These are phyloP conservation scores for Planococcus citri DNA, from an alignment of 1,140 invertebrate species.

Conservation along the genomic window DNA sequence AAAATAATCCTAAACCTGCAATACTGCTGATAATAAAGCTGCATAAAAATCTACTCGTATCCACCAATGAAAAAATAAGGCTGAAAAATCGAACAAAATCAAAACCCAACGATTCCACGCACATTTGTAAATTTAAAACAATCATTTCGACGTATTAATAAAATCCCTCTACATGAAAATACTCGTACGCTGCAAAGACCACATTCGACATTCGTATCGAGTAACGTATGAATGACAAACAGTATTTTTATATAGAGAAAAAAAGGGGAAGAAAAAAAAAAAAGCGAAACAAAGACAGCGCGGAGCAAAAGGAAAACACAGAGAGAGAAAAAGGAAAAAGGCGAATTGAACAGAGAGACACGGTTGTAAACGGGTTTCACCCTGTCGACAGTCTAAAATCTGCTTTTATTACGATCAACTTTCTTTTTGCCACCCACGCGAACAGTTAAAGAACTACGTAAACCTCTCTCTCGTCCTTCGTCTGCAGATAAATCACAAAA, in stretches of 20 bases:
- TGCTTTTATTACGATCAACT: slow-evolving; percentile 13
- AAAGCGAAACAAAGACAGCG: neutral
- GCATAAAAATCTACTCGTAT: too few species aligned
- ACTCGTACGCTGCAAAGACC: too few species aligned
- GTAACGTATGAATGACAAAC: slow-evolving; percentile 18
- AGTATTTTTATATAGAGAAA: neutral
- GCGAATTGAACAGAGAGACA: neutral
- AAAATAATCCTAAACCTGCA: too few species aligned
- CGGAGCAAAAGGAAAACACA: neutral
- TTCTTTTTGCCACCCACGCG: neutral
- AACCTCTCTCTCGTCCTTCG: neutral
- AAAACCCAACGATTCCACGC: too few species aligned
- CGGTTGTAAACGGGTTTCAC: slow-evolving; percentile 12
- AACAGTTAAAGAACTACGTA: slow-evolving; percentile 14
- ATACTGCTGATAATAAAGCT: too few species aligned
- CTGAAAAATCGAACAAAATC: too few species aligned
- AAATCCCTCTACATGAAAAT: too few species aligned
- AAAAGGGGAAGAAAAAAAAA: neutral
- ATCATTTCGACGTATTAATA: too few species aligned
- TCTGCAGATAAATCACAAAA: slow-evolving; percentile 9
- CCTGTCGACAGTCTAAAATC: slow-evolving; percentile 17
- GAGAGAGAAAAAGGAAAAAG: neutral
- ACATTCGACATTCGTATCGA: neutral
- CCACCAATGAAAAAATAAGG: too few species aligned
- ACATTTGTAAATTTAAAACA: too few species aligned